These are phyloP conservation scores for Umimayanthus chanpuru DNA, from an alignment of 92 coral and sea anemone species.

Conservation along the genomic window DNA sequence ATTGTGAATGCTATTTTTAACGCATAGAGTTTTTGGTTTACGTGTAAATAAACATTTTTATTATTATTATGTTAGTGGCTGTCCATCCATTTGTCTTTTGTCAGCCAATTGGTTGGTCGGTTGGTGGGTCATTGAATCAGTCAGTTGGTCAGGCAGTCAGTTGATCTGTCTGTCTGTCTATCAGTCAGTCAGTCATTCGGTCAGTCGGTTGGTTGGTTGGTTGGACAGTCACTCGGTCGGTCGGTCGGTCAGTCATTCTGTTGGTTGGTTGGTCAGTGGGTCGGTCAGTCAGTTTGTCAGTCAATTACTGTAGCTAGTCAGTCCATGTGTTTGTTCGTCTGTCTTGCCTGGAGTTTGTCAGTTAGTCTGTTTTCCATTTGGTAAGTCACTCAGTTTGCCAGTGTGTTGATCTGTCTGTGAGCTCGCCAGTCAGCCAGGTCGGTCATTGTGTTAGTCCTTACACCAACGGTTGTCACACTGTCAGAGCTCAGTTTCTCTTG, in stretches of 20 bases:
- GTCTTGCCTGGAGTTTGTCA: neutral
- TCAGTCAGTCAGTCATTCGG: neutral
- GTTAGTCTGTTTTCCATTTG: neutral
- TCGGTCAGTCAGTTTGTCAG: neutral
- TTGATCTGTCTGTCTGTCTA: neutral
- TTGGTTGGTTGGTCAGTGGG: neutral
- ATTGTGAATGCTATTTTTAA: no score
- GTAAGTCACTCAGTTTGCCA: neutral
- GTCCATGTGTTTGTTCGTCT: neutral
- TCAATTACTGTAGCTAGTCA: neutral
- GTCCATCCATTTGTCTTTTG: neutral
- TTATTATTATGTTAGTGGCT: neutral
- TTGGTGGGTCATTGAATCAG: neutral
- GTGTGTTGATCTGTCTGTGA: neutral
- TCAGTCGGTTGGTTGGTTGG: no score
- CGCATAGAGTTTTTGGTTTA: no score
- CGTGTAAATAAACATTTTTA: no score
- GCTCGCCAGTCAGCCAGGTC: neutral
- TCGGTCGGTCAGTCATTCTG: no score
- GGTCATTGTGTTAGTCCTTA: neutral
- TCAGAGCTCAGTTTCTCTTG: neutral
- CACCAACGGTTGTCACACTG: neutral
- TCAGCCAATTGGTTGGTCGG: neutral
- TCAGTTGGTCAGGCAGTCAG: neutral
- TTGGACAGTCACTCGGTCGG: no score